Evolutionary conservation across 2,113 vertebrate genomes (phyloP).

Genomic region (Porphyrio hochstetteri): DNA sequence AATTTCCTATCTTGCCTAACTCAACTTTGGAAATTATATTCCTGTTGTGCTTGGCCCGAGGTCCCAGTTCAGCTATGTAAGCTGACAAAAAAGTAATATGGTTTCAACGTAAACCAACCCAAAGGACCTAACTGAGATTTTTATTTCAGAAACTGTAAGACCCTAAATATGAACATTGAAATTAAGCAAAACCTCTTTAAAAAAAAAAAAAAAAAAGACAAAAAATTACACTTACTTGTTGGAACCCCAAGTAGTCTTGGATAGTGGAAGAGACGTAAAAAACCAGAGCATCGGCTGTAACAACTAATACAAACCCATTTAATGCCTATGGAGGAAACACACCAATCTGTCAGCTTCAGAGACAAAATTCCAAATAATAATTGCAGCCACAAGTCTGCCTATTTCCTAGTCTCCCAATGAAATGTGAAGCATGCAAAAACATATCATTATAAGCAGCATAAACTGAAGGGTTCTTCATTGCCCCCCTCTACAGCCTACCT

Average conservation of each 20-base stretch:
- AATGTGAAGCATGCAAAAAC: not conserved
- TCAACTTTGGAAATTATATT: conserved; percentile 9
- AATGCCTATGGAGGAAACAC: conserved; percentile 74
- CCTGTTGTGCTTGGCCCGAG: conserved; percentile 55
- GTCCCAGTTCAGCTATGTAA: conserved; percentile 20
- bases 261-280: conserved; percentile 86
- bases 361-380: not conserved
- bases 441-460: not conserved
- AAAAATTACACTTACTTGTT: conserved; percentile 75
- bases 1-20: conserved; percentile 43
- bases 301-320: conserved; percentile 86
- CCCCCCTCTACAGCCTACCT: accelerated
- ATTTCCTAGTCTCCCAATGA: not conserved
- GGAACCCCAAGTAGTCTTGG: conserved; percentile 87
- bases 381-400: not conserved
- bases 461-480: not conserved
- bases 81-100: conserved; percentile 28
- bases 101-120: conserved; percentile 46
- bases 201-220: not conserved
- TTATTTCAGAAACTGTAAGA: conserved; percentile 10
- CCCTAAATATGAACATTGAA: not conserved
- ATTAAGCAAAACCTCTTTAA: not conserved
- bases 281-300: conserved; percentile 81
- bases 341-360: conserved; percentile 3
- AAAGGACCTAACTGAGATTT: conserved; percentile 38